Evolutionary conservation across 2,888 invertebrate genomes (phyloP).

Genomic region (Carterocephalus palaemon): DNA sequence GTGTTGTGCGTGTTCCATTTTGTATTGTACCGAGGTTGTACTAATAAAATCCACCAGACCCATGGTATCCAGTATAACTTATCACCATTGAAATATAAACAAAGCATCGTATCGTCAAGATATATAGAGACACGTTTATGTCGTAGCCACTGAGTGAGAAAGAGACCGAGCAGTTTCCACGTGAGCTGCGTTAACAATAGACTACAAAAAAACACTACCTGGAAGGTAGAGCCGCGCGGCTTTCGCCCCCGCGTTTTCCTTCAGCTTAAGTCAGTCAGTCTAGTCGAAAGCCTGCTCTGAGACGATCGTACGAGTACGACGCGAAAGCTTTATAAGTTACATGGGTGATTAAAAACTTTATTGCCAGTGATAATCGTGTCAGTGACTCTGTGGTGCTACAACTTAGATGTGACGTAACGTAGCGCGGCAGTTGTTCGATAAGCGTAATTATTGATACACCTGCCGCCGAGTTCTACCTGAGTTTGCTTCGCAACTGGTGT

Average conservation of each 20-base stretch:
- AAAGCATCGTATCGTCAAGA: slow-evolving; percentile 49
- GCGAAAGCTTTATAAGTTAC: slow-evolving; percentile 26
- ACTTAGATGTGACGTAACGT: slow-evolving; percentile 43
- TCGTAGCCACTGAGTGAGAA: slow-evolving; percentile 39
- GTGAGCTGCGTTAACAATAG: slow-evolving; percentile 74
- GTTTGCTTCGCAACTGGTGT: slow-evolving; percentile 42
- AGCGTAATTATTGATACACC: slow-evolving; percentile 45
- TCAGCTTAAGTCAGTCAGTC: slow-evolving; percentile 52
- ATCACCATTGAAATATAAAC: slow-evolving; percentile 66
- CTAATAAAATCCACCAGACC: slow-evolving; percentile 31
- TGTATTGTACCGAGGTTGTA: no score
- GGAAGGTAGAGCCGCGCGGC: slow-evolving; percentile 57
- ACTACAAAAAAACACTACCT: slow-evolving; percentile 70
- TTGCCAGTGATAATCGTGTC: slow-evolving; percentile 41
- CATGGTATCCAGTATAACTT: slow-evolving; percentile 42
- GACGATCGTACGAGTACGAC: slow-evolving; percentile 48
- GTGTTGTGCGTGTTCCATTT: no score
- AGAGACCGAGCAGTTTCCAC: slow-evolving; percentile 59
- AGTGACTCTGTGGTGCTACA: slow-evolving; percentile 35
- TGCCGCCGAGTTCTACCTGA: slow-evolving; percentile 44
- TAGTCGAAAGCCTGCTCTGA: slow-evolving; percentile 52
- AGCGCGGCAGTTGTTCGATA: slow-evolving; percentile 45
- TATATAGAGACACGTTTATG: slow-evolving; percentile 42
- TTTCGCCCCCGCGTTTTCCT: slow-evolving; percentile 52
- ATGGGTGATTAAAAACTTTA: slow-evolving; percentile 31